Base-by-base conservation (phyloP, 2,113 vertebrate genomes). In the Hemicordylus capensis region DNA sequence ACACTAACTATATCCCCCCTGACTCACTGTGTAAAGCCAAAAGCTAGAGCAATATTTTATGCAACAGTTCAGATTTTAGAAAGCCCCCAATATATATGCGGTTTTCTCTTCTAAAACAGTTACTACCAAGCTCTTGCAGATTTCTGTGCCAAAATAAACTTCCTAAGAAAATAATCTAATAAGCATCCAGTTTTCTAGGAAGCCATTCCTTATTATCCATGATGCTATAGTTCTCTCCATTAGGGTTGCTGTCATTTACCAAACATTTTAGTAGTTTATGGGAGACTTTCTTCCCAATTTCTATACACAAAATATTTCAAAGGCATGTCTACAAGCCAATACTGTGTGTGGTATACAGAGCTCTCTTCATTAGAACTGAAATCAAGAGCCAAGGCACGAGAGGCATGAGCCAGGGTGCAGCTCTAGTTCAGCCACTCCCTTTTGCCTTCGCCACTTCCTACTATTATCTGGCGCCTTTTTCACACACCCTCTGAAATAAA, bases 81-180 rank as follows among this genome's bases (percentile, higher is more conserved):
- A 51, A 89, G 76, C 34, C 37, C 84, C 37, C 28, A 92, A 83
- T 61, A 90, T 88, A 86, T 76, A 92, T 75, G 76, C 70, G 85
- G 39, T 63, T 92, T 51, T 17, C 91, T 87, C 83, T 91, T 85
- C 79, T 87, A 92, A 88, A 76, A 77, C 91, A 78, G 63, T 85
- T 86, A 90, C 90, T 76, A 90, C 79, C 78, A 87, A 91, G 81
- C 87, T 93, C 87, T 85, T 91, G 81, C 85, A 86, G 89, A 93
- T 87, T 28, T 0, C 4, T 66, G 83, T 92, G 94, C 95, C 96
- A 95, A 96, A 76, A 92, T 79, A 94, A 95, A 95, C 88, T 92
- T 95, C 93, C 94, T 89, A 92, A 56, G 85, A 92, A 95, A 95
- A 93, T 89, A 95, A 91, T 82, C 79, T 92, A 84, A 85, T 90